Base-by-base conservation (phyloP, 2,888 invertebrate species). In the Julus scandinavius region DNA sequence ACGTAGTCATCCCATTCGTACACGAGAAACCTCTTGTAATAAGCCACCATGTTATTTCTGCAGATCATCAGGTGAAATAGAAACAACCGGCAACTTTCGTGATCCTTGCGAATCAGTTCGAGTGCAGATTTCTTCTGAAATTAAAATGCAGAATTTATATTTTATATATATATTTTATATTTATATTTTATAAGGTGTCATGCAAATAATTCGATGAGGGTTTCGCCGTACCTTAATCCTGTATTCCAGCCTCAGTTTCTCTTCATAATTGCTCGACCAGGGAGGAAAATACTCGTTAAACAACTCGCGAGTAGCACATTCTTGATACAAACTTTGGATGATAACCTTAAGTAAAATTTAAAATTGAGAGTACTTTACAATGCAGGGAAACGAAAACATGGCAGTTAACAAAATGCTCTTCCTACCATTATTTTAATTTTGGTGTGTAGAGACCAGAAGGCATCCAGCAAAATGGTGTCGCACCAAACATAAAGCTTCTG, bases 351-450 rank as follows among this genome's bases (percentile, higher is more conserved):
- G 3, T 2, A 29, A 29, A 29, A 29, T 29, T 29, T 29, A 29
- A 29, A 29, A 29, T 29, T 29, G 1, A 45, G 0, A 38, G 29
- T 20, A 80, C 38, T 38, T 1, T 80, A 13, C 13, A 13, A 29
- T 11, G 13, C 9, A 20, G 38, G 29, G 9, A 38, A 11, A 38
- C 9, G 7, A 29, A 20, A 20, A 3, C 3, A 0, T 29, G 11
- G 29, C 13, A 72, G 29, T n/a, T 9, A 1, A 11, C 80, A 80
- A 13, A 54, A 54, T 54, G 13, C 54, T 54, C 54, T 9, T 38
- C 80, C 38, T 80, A 80, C 80, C 80, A 80, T 80, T 20, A 80
- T 38, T 38, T 80, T 80, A 80, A 80, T 38, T 13, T 38, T 80
- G 1, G 80, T 80, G 80, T 80, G 38, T 29, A 80, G 13, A 38